These are phyloP conservation scores for Bradypodion pumilum DNA, from an alignment of 2,797 vertebrate species.

Conservation along the genomic window DNA sequence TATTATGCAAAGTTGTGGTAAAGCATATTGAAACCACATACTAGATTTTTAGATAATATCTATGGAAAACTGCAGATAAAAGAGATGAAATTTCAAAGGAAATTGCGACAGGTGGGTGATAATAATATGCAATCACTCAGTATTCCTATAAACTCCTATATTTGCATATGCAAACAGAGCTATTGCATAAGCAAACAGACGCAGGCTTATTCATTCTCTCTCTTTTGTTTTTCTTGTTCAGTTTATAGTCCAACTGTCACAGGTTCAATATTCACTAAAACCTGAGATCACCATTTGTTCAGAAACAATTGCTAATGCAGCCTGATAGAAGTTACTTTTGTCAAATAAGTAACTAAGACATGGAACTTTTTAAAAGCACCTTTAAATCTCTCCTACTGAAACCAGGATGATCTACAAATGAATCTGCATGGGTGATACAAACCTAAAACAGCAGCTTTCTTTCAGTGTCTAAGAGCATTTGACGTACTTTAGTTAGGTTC, in stretches of 20 bases:
- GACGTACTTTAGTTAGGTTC: too few species aligned
- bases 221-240: not conserved
- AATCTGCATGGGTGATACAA: not conserved
- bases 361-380: not conserved
- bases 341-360: not conserved
- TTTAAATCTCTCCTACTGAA: too few species aligned
- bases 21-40: not conserved
- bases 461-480: too few species aligned
- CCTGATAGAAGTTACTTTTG: not conserved
- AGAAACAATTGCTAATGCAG: not conserved
- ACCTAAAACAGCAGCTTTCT: too few species aligned
- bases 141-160: constrained; percentile 7
- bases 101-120: not conserved
- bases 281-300: constrained; percentile 20
- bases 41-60: constrained; percentile 13
- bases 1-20: constrained; percentile 11
- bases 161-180: constrained; percentile 21
- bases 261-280: not conserved
- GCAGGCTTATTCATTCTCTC: constrained; percentile 11
- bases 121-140: constrained; percentile 23
- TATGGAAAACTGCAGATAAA: constrained; percentile 4
- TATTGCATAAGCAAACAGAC: constrained; percentile 16
- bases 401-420: not conserved
- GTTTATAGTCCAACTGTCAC: not conserved
- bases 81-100: constrained; percentile 25